phyloP scores from a whole-genome alignment of 2,888 invertebrate species.

The Capitulum mitella region DNA sequence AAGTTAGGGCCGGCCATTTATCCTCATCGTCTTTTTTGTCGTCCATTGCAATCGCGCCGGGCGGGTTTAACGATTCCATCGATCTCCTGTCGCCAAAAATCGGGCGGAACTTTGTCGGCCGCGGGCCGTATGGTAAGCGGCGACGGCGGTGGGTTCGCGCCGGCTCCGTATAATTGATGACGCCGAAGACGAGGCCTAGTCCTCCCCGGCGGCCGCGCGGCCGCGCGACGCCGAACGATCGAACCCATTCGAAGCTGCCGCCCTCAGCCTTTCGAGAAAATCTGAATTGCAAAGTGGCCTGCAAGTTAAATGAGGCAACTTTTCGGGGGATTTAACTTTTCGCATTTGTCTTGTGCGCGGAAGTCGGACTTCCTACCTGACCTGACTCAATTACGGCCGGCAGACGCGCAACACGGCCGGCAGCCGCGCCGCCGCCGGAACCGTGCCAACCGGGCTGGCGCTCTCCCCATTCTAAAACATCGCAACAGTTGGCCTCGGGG shows the following conservation, averaged over 20 bases:
- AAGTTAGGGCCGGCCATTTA: conserved; percentile 5
- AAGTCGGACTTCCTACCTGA: background rate
- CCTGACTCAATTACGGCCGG: background rate
- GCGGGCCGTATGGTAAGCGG: background rate
- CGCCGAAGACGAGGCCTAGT: background rate
- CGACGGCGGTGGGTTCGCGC: background rate
- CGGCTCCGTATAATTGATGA: background rate
- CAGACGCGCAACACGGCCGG: background rate
- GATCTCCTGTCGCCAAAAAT: background rate
- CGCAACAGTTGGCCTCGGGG: conserved; percentile 21
- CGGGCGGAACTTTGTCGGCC: background rate
- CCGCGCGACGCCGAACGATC: background rate
- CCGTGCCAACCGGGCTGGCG: background rate
- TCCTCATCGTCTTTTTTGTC: conserved; percentile 17
- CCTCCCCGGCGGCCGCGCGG: background rate
- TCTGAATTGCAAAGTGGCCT: conserved; percentile 18
- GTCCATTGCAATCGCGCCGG: background rate
- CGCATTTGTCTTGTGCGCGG: conserved; percentile 14
- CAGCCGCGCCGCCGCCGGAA: background rate
- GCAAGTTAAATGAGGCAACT: conserved; percentile 20
- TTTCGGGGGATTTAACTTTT: conserved; percentile 17
- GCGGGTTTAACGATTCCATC: conserved; percentile 1
- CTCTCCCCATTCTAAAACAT: background rate
- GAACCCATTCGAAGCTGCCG: background rate
- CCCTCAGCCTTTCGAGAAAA: background rate